Evolutionary conservation across 2,113 vertebrate genomes (phyloP).

Genomic region (Monarcha castaneiventris): DNA sequence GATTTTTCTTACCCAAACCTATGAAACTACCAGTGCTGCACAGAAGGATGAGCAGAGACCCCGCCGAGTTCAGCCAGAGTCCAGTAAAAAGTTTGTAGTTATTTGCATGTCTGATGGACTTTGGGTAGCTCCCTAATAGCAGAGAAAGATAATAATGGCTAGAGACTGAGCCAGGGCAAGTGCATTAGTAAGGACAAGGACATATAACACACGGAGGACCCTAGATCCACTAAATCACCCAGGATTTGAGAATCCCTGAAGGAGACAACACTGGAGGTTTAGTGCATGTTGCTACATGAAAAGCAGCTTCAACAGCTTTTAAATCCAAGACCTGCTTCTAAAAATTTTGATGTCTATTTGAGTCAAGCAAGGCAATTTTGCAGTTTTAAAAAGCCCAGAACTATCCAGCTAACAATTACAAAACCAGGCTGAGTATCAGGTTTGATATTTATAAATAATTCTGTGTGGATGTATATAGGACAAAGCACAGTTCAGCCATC

Average conservation of each 20-base stretch:
- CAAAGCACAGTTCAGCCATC: background rate
- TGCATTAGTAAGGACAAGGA: background rate
- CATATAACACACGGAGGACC: too few species aligned
- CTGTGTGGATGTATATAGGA: background rate
- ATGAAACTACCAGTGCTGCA: background rate
- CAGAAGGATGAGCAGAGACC: background rate
- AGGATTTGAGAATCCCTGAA: background rate
- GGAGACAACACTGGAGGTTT: background rate
- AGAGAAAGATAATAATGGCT: background rate
- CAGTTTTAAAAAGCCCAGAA: background rate
- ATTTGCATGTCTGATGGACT: background rate
- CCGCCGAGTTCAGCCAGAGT: background rate
- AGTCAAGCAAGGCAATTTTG: background rate
- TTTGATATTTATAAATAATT: conserved; percentile 2
- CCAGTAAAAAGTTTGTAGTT: background rate
- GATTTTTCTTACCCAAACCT: background rate
- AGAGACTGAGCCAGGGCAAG: background rate
- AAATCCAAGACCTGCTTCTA: background rate
- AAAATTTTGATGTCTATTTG: background rate
- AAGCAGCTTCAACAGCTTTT: background rate
- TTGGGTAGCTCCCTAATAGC: background rate
- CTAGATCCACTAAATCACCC: background rate
- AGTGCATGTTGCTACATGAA: background rate
- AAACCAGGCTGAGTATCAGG: background rate
- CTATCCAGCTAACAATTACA: background rate